Conservation (phyloP, 1,140 invertebrate species). For the Steinernema khuongi region DNA sequence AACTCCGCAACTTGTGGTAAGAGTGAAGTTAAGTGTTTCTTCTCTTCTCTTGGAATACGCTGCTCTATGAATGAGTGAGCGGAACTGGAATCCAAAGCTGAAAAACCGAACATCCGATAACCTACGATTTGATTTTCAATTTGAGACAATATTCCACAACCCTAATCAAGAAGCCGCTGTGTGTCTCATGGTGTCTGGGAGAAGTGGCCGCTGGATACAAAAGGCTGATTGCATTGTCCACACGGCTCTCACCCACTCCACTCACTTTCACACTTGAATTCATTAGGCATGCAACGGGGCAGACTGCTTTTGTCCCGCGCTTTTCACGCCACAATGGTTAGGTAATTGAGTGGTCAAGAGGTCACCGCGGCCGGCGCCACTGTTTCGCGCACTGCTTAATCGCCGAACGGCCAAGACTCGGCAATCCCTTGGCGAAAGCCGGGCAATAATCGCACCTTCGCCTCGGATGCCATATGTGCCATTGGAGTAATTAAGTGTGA, state of each 20-base stretch:
- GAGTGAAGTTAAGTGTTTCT: too few species aligned
- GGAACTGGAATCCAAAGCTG: too few species aligned
- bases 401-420: background rate
- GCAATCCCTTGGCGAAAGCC: background rate
- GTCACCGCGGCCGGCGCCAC: conserved; percentile 17
- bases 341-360: conserved; percentile 28
- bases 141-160: too few species aligned
- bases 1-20: too few species aligned
- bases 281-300: conserved; percentile 16
- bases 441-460: background rate
- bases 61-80: too few species aligned
- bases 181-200: background rate
- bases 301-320: conserved; percentile 10
- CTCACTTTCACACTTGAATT: conserved; percentile 6
- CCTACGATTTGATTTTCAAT: too few species aligned
- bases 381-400: conserved; percentile 12
- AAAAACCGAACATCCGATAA: too few species aligned
- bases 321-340: conserved; percentile 24
- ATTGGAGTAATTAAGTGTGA: conserved; percentile 1
- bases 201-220: background rate
- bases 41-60: too few species aligned
- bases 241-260: background rate
- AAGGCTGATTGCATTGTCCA: background rate
- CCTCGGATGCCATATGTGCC: background rate
- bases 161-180: too few species aligned